These are phyloP conservation scores for Cantharis rufa DNA, from an alignment of 2,888 invertebrate genomes.

Conservation along the genomic window DNA sequence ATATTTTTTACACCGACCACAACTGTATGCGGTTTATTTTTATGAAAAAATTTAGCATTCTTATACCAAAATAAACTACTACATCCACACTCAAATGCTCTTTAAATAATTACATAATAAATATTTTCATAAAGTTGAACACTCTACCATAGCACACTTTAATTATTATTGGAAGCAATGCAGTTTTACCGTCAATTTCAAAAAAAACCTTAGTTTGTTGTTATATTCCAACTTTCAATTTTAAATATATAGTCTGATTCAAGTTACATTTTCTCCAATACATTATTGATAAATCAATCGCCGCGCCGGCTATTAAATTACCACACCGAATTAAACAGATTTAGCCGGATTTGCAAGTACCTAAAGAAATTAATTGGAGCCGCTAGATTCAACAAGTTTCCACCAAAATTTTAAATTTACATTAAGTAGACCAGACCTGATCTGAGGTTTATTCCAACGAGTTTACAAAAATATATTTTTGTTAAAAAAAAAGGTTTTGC, in stretches of 20 bases:
- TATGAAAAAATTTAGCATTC: background rate
- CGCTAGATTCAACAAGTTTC: background rate
- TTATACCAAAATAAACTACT: background rate
- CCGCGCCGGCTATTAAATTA: background rate
- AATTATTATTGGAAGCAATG: background rate
- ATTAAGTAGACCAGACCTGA: background rate
- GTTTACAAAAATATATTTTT: background rate
- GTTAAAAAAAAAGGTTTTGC: background rate
- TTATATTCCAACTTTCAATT: background rate
- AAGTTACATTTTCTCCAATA: background rate
- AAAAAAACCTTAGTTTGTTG: background rate
- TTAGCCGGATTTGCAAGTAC: background rate
- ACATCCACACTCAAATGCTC: background rate
- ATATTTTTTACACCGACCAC: background rate
- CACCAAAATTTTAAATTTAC: background rate
- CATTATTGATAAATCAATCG: background rate
- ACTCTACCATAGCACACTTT: background rate
- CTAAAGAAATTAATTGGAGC: background rate
- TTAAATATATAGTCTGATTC: background rate
- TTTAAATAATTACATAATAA: background rate
- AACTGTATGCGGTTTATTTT: background rate
- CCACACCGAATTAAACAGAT: background rate
- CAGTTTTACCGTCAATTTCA: background rate
- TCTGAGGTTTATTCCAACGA: background rate
- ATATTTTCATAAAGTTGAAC: background rate